phyloP scores from a whole-genome alignment of 2,797 vertebrate genomes.

The Tragopan temminckii region DNA sequence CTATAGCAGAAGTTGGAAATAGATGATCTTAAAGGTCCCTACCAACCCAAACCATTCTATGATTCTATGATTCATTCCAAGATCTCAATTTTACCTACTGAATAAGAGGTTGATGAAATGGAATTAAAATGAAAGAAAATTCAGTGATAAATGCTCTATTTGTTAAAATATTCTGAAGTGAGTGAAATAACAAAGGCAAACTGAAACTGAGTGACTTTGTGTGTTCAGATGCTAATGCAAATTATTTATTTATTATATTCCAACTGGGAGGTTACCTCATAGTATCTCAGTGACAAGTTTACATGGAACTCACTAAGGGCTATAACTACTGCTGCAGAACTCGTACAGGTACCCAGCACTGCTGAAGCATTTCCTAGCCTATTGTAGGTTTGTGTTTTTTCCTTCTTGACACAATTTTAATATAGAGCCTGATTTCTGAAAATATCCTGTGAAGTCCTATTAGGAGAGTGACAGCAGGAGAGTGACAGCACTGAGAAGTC shows the following conservation, averaged over 20 bases:
- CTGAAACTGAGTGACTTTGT: neutral
- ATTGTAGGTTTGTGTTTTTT: rapidly evolving
- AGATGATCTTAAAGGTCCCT: too few species aligned
- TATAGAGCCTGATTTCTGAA: neutral
- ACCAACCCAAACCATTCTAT: too few species aligned
- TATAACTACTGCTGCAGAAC: neutral
- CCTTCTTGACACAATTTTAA: neutral
- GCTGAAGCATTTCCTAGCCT: neutral
- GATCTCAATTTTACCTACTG: neutral
- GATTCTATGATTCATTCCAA: too few species aligned
- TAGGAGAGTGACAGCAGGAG: too few species aligned
- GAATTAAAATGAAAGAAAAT: neutral
- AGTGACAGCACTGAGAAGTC: neutral
- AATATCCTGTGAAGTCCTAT: neutral
- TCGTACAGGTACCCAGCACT: neutral
- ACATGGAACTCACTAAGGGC: rapidly evolving
- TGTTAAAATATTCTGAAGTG: neutral
- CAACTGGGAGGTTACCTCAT: neutral
- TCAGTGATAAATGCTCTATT: neutral
- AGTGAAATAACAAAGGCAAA: neutral
- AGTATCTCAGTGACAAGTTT: neutral
- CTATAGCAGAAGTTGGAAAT: too few species aligned
- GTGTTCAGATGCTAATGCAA: neutral
- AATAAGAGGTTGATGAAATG: neutral
- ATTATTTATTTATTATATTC: neutral